These are phyloP conservation scores for Machimus atricapillus DNA, from an alignment of 2,888 invertebrate species.

Conservation along the genomic window DNA sequence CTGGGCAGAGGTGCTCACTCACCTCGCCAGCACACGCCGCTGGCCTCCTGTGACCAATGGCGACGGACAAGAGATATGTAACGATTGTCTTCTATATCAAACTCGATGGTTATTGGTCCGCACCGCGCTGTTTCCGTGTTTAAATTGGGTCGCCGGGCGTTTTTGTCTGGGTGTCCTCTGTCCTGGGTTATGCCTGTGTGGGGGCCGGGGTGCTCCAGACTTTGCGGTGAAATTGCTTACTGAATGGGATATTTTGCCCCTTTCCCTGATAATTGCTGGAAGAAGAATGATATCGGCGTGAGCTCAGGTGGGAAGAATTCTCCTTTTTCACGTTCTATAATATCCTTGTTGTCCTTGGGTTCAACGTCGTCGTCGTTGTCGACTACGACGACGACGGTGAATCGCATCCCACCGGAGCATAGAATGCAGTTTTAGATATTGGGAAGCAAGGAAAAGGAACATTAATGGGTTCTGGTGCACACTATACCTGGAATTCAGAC, in stretches of 20 bases:
- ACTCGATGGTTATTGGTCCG: slow-evolving; percentile 51
- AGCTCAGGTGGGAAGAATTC: slow-evolving; percentile 5
- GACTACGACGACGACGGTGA: neutral
- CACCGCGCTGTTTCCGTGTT: slow-evolving; percentile 41
- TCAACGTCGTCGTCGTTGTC: neutral
- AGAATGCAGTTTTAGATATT: neutral
- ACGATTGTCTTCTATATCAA: slow-evolving; percentile 51
- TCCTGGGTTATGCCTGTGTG: neutral
- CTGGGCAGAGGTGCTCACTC: slow-evolving; percentile 20
- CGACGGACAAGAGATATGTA: slow-evolving; percentile 51
- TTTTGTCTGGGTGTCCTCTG: slow-evolving; percentile 17
- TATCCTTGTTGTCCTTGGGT: slow-evolving; percentile 9
- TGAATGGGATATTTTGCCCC: slow-evolving; percentile 23
- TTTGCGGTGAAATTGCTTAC: slow-evolving; percentile 34
- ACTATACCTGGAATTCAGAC: neutral
- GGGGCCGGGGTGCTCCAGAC: neutral
- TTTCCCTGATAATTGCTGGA: slow-evolving; percentile 25
- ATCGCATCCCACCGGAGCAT: neutral
- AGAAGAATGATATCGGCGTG: slow-evolving; percentile 17
- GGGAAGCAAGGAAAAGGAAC: neutral
- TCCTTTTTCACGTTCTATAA: slow-evolving; percentile 2
- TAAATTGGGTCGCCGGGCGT: slow-evolving; percentile 28
- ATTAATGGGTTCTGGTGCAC: neutral
- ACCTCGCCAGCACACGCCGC: slow-evolving; percentile 18
- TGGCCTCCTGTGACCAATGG: slow-evolving; percentile 51